A percentile compares a stretch with the other conserved stretches of the same genome.
Evolutionary conservation across 2,797 vertebrate genomes (phyloP).

Genomic region (Poliocrania exsul): DNA sequence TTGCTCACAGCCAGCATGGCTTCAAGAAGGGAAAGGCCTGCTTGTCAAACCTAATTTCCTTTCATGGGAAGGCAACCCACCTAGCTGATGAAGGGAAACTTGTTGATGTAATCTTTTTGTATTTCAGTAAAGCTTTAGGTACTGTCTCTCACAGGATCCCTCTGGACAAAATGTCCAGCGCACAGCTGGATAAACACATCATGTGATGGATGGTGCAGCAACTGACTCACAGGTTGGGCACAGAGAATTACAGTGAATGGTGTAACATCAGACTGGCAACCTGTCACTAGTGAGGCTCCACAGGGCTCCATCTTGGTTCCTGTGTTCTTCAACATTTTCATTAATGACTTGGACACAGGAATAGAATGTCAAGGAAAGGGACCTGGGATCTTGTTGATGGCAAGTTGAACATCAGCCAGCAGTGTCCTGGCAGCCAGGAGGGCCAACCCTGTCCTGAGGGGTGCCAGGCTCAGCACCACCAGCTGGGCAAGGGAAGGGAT

Average conservation of each 20-base stretch:
- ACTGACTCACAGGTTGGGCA: not conserved
- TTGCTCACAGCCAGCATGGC: too few relatives aligned
- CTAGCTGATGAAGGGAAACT: not conserved
- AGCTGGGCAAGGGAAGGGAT: fast-evolving
- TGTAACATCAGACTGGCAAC: not conserved
- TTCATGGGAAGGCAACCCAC: not conserved
- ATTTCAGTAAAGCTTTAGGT: not conserved
- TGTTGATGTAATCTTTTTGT: not conserved
- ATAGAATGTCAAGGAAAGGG: not conserved
- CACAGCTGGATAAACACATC: not conserved
- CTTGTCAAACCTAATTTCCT: not conserved
- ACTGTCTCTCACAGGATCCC: not conserved
- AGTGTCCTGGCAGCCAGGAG: not conserved
- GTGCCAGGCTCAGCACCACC: not conserved
- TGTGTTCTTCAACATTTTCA: not conserved
- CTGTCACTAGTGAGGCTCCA: not conserved
- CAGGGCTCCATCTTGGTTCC: not conserved
- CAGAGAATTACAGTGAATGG: not conserved
- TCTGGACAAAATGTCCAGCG: not conserved
- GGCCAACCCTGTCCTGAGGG: not conserved
- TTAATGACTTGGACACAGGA: not conserved
- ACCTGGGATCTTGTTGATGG: not conserved
- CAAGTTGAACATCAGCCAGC: not conserved
- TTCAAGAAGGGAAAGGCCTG: not conserved
- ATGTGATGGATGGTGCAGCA: not conserved